Evolutionary conservation across 2,797 vertebrate species (phyloP).

Genomic region (Chelidonichthys spinosus): DNA sequence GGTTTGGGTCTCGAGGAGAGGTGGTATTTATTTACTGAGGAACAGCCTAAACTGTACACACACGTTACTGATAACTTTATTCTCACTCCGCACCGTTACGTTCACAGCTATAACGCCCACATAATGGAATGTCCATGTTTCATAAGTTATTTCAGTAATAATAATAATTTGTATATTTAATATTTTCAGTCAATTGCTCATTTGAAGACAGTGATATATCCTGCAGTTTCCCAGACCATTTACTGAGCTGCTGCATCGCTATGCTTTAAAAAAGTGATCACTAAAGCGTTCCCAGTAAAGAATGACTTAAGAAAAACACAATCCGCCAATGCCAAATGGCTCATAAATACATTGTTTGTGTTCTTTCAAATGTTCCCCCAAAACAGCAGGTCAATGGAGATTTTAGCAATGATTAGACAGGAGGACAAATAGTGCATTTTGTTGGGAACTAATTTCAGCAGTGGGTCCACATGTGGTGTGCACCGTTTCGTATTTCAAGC

Average conservation of each 20-base stretch:
- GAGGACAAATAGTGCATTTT: background rate
- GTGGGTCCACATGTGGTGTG: background rate
- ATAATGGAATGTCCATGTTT: background rate
- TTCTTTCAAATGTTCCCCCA: background rate
- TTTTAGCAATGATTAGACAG: background rate
- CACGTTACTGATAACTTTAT: no score
- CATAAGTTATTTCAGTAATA: background rate
- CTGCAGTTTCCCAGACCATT: background rate
- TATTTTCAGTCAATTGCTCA: background rate
- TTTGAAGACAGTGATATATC: background rate
- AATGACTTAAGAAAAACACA: background rate
- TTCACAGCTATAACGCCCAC: background rate
- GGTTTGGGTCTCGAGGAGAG: background rate
- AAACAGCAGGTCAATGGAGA: background rate
- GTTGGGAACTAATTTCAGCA: background rate
- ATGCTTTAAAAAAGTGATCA: no score
- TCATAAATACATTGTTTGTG: no score
- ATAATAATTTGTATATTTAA: no score
- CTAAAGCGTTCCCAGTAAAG: background rate
- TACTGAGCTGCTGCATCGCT: background rate
- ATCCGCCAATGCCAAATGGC: no score
- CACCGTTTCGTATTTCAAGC: no score
- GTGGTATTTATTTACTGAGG: background rate
- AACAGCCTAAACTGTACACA: background rate
- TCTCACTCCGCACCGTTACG: background rate